These are phyloP conservation scores for Meghimatium bilineatum DNA, from an alignment of 2,888 invertebrate species.

Conservation along the genomic window DNA sequence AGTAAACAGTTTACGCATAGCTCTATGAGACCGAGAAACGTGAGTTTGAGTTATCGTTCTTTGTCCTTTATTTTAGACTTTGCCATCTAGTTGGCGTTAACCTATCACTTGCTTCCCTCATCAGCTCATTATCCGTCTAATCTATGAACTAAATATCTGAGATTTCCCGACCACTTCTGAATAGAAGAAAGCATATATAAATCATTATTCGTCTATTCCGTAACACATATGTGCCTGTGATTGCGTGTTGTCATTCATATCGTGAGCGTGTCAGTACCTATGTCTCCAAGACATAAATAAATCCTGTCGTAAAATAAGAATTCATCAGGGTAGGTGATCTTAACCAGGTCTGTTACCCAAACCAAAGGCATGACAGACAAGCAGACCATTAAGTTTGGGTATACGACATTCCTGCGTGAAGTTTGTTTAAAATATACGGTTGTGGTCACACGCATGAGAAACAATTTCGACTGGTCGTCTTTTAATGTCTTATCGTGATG, in stretches of 20 bases:
- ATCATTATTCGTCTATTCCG: neutral
- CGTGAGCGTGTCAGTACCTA: neutral
- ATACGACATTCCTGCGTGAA: neutral
- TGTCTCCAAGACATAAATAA: neutral
- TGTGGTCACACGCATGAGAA: neutral
- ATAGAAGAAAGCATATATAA: neutral
- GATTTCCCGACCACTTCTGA: slow-evolving; percentile 2
- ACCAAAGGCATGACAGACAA: neutral
- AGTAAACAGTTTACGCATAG: slow-evolving; percentile 39
- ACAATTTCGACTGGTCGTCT: neutral
- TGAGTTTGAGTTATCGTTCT: slow-evolving; percentile 28
- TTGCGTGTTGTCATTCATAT: neutral
- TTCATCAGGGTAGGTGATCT: neutral
- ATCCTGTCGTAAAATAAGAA: neutral
- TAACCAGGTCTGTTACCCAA: neutral
- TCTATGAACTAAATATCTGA: slow-evolving; percentile 19
- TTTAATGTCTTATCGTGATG: no score
- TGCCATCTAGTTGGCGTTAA: slow-evolving; percentile 21
- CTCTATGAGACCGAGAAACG: slow-evolving; percentile 21
- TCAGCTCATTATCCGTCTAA: slow-evolving; percentile 31
- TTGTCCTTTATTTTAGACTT: slow-evolving; percentile 22
- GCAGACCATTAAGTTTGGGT: neutral
- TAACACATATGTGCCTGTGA: neutral
- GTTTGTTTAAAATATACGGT: neutral
- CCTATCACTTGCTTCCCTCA: slow-evolving; percentile 27